Evolutionary conservation across 1,140 invertebrate genomes (phyloP), one percentile per base, ranked within the genome.

Genomic region (Drosophila parabipectinata): DNA sequence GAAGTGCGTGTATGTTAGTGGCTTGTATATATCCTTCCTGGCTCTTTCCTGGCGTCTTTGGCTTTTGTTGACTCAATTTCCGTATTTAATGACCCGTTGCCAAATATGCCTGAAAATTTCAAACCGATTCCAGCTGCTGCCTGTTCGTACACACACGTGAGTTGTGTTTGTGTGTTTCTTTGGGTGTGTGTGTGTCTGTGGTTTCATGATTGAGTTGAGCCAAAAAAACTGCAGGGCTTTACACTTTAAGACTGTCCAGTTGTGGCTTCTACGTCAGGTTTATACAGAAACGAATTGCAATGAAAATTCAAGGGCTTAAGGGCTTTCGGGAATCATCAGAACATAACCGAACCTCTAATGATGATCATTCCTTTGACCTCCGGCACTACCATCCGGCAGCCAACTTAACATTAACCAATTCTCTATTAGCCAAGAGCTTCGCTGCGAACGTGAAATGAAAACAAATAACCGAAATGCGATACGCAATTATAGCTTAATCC

Each of bases 41-140:
- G 57, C 67, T 76, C 68, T 63, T 80, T 69, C 60, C 72, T 68
- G 78, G 64, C 74, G 58, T 72, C 53, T 85, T 85, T 90, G 79
- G 79, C 82, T 84, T 89, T 90, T 90, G 87, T 90, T 90, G 87
- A 87, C 79, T 90, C 87, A 87, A 90, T 90, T 90, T 90, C 79
- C 88, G 79, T 77, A 90, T 90, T 90, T 90, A 90, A 90, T 90
- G 88, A 90, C 68, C 77, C 88, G 79, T 90, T 90, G 69, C 82
- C 77, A 84, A 85, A 85, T 80, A 77, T 80, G 81, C 79, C 79
- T 61, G 79, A 82, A 81, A 78, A 78, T 82, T 82, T 82, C 45
- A 61, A 81, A 77, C 77, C 78, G 62, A 82, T 77, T 76, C 54
- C 61, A 60, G 58, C 59, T 67, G 61, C 62, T 62, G 30, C 30